Base-by-base conservation (phyloP, 2,888 invertebrate species). In the Therioaphis trifolii region DNA sequence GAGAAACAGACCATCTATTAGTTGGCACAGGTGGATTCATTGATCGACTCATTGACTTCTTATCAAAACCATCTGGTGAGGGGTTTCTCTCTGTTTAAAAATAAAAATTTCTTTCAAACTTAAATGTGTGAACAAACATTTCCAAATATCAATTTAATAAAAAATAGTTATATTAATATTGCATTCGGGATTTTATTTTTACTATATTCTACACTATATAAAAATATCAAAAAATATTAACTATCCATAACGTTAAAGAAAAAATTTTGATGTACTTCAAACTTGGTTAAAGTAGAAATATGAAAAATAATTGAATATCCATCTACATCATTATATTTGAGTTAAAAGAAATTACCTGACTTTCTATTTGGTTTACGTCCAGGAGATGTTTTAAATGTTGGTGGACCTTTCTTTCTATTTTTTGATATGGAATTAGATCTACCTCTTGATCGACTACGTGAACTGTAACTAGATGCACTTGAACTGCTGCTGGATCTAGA, bases 361-460 rank as follows among this genome's bases (percentile, higher is more conserved):
- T 82, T 82, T 74, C 72, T 71, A 29, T 27, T 71, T 35, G 58
- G 49, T 63, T 82, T 82, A 24, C 80, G 71, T 4, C 80, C 61
- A 76, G 66, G 85, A 35, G 74, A 84, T 12, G 24, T 58, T 75
- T 55, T 76, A 75, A 69, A 82, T 24, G 84, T 52, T 15, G 79
- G 75, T 7, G 35, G 68, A 29, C 29, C 77, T 55, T 76, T 87
- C 86, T 86, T 88, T 88, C 76, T 69, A 43, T 29, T 68, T 63
- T 76, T 76, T 18, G 74, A 61, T 40, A 84, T 43, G 11, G 79
- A 74, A 55, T 82, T 77, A n/a, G 84, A 80, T 43, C 84, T 79
- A 35, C 84, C 85, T 58, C 84, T 90, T 86, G 89, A 89, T 85
- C 89, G 89, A 87, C 90, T 89, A 85, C 89, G 88, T 87, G 90